phyloP scores from a whole-genome alignment of 2,113 vertebrate genomes.

The Sphyrna mokarran region DNA sequence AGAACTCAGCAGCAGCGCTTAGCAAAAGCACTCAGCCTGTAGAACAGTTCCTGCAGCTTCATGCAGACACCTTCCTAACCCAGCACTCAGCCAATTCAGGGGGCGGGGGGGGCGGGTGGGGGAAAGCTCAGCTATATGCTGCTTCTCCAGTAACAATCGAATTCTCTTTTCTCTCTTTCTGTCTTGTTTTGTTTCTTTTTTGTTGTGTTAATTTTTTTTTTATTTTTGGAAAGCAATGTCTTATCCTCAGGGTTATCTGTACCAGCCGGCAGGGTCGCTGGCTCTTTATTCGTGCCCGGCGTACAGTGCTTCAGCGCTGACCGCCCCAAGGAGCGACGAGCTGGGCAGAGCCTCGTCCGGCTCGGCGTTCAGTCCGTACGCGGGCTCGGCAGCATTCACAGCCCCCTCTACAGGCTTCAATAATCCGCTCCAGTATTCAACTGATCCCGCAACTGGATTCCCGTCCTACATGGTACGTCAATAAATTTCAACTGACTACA shows the following conservation, averaged over 20 bases:
- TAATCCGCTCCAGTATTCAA: conserved; percentile 83
- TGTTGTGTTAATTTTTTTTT: background rate
- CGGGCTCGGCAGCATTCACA: conserved; percentile 91
- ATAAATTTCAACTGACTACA: conserved; percentile 36
- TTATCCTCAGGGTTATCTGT: conserved; percentile 99
- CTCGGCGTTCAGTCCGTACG: conserved; percentile 94
- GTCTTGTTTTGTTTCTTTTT: background rate
- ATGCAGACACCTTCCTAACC: conserved; percentile 37
- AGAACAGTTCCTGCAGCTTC: conserved; percentile 5
- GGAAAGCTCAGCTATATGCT: conserved; percentile 11
- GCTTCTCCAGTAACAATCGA: conserved; percentile 24
- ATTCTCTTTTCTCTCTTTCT: background rate
- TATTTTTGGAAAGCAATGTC: conserved; percentile 72
- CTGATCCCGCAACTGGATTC: conserved; percentile 83
- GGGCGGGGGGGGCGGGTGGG: background rate
- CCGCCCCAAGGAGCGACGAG: conserved; percentile 87
- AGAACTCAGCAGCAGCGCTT: conserved; percentile 26
- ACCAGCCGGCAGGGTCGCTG: conserved; percentile 94
- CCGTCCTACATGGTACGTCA: conserved; percentile 91
- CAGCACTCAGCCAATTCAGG: conserved; percentile 27
- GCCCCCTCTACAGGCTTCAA: conserved; percentile 84
- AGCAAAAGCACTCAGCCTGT: conserved; percentile 36
- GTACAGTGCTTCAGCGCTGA: conserved; percentile 84
- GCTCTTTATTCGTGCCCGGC: conserved; percentile 94
- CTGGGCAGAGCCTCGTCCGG: conserved; percentile 87